These are phyloP conservation scores for Tyrannus savana DNA, from an alignment of 2,113 vertebrate genomes.

Conservation along the genomic window DNA sequence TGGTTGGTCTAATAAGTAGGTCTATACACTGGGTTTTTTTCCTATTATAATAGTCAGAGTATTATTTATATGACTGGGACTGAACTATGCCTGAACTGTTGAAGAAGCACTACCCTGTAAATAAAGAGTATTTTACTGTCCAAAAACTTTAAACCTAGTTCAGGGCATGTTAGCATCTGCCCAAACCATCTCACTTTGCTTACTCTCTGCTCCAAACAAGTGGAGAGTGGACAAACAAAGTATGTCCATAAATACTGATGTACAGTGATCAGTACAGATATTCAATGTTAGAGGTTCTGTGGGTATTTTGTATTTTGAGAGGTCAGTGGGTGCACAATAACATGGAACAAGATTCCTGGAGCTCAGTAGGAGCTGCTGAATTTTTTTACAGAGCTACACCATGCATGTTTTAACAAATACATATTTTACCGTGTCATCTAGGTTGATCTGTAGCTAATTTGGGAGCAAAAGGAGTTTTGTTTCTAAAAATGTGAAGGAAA, in stretches of 20 bases:
- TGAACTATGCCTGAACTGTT: conserved; percentile 63
- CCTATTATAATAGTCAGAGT: neutral
- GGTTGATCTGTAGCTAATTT: neutral
- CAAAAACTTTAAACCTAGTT: neutral
- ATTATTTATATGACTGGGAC: conserved; percentile 39
- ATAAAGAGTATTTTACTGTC: conserved; percentile 33
- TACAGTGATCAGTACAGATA: neutral
- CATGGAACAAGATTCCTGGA: neutral
- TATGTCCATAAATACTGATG: neutral
- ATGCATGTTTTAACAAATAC: neutral
- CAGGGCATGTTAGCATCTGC: neutral
- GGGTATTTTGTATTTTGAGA: neutral
- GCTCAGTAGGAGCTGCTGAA: neutral
- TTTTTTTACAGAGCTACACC: neutral
- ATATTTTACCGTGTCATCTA: neutral
- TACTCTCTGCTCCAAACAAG: conserved; percentile 1
- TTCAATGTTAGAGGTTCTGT: neutral
- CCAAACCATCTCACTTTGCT: neutral
- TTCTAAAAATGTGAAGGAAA: neutral
- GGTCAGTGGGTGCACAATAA: neutral
- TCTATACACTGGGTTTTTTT: neutral
- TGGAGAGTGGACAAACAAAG: neutral
- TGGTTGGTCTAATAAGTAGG: neutral
- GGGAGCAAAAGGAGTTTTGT: neutral
- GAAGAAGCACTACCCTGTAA: conserved; percentile 12